phyloP scores from a whole-genome alignment of 2,797 vertebrate genomes.

The Oreonectes daqikongensis region DNA sequence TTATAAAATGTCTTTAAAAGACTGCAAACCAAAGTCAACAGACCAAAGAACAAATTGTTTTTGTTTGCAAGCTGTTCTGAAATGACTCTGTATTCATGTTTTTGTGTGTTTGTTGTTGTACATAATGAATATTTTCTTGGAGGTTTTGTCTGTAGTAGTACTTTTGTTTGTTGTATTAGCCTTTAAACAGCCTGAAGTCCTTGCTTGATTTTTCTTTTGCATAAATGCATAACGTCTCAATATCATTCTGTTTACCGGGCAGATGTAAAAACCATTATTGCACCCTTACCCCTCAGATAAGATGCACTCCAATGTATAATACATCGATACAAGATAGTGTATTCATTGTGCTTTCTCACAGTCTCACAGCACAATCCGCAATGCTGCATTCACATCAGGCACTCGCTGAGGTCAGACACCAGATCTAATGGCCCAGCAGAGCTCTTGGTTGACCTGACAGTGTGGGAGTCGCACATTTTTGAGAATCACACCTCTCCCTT shows the following conservation, averaged over 20 bases:
- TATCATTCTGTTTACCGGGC: not conserved
- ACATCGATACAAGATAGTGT: not conserved
- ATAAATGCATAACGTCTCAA: not conserved
- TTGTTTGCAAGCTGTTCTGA: not conserved
- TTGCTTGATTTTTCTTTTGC: not conserved
- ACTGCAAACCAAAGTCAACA: too few species aligned
- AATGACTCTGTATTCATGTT: not conserved
- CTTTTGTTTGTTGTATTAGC: not conserved
- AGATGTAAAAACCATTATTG: not conserved
- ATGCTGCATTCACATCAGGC: not conserved
- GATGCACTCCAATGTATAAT: not conserved
- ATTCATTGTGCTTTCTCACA: conserved; percentile 10
- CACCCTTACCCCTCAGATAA: not conserved
- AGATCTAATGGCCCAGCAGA: conserved; percentile 39
- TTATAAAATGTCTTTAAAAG: too few species aligned
- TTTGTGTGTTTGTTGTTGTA: too few species aligned
- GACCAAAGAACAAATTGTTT: not conserved
- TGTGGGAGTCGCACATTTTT: conserved; percentile 39
- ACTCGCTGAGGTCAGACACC: conserved; percentile 38
- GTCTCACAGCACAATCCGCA: not conserved
- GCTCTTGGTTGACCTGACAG: conserved; percentile 44
- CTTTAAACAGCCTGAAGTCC: not conserved
- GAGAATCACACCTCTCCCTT: conserved; percentile 47
- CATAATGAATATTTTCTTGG: not conserved
- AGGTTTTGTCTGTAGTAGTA: not conserved